phyloP scores from a whole-genome alignment of 2,113 vertebrate species.

The Syngnathoides biaculeatus region DNA sequence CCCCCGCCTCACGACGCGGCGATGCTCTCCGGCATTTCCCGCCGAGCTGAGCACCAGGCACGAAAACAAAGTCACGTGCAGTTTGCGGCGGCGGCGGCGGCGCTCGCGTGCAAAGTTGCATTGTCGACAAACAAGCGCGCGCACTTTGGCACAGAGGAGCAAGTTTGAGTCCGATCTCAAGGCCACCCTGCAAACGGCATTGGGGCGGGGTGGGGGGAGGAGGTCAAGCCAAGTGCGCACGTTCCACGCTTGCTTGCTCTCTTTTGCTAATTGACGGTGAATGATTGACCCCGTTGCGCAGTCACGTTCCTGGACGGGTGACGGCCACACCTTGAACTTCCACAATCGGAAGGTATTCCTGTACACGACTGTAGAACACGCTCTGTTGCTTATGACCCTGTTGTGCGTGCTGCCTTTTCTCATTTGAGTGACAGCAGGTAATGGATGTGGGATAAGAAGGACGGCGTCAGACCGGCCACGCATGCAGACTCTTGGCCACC shows the following conservation, averaged over 20 bases:
- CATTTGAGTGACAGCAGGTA: background rate
- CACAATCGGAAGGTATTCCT: conserved; percentile 3
- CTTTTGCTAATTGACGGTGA: conserved; percentile 44
- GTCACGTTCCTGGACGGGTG: conserved; percentile 72
- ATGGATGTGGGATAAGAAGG: conserved; percentile 26
- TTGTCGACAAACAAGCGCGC: background rate
- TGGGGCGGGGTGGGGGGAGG: no score
- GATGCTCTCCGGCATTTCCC: conserved; percentile 56
- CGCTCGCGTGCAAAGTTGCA: background rate
- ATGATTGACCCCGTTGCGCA: conserved; percentile 54
- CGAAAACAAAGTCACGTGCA: conserved; percentile 78
- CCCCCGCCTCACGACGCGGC: conserved; percentile 13
- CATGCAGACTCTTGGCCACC: background rate
- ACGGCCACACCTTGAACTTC: conserved; percentile 27
- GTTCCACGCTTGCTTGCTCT: conserved; percentile 14
- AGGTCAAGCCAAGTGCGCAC: conserved; percentile 53
- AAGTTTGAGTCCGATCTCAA: conserved; percentile 18
- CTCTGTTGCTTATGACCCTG: conserved; percentile 17
- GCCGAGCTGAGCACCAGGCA: conserved; percentile 42
- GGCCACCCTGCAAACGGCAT: conserved; percentile 15
- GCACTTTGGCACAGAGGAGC: background rate
- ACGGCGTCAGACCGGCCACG: background rate
- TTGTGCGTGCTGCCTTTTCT: conserved; percentile 22
- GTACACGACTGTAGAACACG: background rate
- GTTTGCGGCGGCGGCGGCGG: conserved; percentile 24